Evolutionary conservation across 2,797 vertebrate species (phyloP), one percentile per base, ranked within the genome.

Genomic region (Rhinophrynus dorsalis): DNA sequence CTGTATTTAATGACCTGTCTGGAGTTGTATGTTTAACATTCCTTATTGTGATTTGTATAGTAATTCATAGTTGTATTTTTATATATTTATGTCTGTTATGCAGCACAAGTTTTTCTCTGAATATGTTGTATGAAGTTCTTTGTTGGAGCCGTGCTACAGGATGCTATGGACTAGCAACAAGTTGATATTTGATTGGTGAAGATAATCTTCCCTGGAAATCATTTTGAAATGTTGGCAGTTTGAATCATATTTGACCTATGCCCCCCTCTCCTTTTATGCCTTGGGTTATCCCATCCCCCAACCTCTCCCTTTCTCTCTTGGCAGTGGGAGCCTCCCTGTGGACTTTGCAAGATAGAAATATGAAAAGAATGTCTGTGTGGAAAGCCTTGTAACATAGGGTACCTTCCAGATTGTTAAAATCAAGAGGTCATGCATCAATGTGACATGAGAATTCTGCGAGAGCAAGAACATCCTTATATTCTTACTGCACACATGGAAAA

Each of bases 401-500:
- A 33, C 17, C 26, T 48, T 72, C 50, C 74, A 56, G 52, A 32
- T 33, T 75, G 45, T 55, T 72, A 74, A 51, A 52, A 71, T 73
- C 74, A 74, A 64, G 65, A 47, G 57, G 52, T 71, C 65, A 69
- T 74, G 59, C 40, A 69, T 80, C 51, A 33, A 30, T 58, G 26
- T 76, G 64, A 80, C 48, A 68, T 61, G 52, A 42, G 75, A 76
- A 78, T 78, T 60, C 38, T 65, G 58, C 27, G 56, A 55, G 35
- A 74, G 48, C 33, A 59, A 30, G 60, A 63, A 67, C 35, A 67
- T 66, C 57, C 56, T 76, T 74, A 67, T 29, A 67, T 66, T 51
- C 56, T 76, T 74, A 68, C 20, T 52, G 15, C 18, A 18, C 45
- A 15, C 63, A 33, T 17, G 64, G 70, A 52, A 55, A 72, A 64